phyloP scores from a whole-genome alignment of 92 coral and sea anemone species.

The Palythoa heliodiscus region DNA sequence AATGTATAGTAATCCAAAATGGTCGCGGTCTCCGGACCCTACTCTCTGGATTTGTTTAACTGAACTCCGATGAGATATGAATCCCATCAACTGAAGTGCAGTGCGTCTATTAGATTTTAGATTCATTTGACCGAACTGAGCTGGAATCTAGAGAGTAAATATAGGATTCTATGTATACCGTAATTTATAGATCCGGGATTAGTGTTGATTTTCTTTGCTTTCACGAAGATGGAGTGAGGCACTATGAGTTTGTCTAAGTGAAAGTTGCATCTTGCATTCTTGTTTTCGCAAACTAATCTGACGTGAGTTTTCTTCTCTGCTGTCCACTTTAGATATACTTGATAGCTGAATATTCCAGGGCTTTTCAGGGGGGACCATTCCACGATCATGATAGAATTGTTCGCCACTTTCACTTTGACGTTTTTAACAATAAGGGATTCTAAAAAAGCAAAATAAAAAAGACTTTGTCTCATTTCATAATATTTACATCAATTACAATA shows the following conservation, averaged over 20 bases:
- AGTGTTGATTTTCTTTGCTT: background rate
- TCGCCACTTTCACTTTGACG: background rate
- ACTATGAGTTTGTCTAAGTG: background rate
- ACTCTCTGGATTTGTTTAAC: too few species aligned
- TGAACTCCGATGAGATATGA: too few species aligned
- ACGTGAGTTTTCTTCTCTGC: background rate
- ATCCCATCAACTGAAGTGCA: too few species aligned
- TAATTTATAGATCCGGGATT: background rate
- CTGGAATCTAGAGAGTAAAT: too few species aligned
- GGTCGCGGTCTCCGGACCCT: too few species aligned
- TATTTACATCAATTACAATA: too few species aligned
- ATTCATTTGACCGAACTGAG: too few species aligned
- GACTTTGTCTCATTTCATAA: too few species aligned
- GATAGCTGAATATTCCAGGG: background rate
- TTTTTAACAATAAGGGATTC: slow-evolving; percentile 2
- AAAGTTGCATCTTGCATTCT: background rate
- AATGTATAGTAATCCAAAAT: too few species aligned
- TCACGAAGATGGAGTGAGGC: slow-evolving; percentile 1
- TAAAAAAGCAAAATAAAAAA: background rate
- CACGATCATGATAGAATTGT: slow-evolving; percentile 7
- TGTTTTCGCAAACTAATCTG: background rate
- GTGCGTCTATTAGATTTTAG: too few species aligned
- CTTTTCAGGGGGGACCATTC: slow-evolving; percentile 20
- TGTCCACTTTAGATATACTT: slow-evolving; percentile 19
- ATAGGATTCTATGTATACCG: too few species aligned